Evolutionary conservation across 2,888 invertebrate species (phyloP).

Genomic region (Aspidapion aeneum): DNA sequence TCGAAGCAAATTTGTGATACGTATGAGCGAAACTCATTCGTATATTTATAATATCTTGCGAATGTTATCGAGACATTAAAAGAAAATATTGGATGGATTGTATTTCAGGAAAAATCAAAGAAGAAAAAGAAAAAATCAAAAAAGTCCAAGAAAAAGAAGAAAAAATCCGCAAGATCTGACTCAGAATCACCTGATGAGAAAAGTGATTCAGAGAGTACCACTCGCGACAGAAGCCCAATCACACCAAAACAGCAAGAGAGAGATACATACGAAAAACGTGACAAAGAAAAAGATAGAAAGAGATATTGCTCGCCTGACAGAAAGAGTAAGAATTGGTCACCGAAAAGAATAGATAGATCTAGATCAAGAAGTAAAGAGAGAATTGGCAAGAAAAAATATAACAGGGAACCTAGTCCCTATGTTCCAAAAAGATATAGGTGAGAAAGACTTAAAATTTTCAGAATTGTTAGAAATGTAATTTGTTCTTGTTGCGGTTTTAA

Average conservation of each 20-base stretch:
- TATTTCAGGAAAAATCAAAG: conserved; percentile 8
- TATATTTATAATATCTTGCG: too few species aligned
- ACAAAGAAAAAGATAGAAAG: neutral
- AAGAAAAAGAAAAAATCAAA: conserved; percentile 19
- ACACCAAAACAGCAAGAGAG: conserved; percentile 1
- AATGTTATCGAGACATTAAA: too few species aligned
- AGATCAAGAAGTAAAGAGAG: conserved; percentile 10
- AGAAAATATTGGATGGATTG: too few species aligned
- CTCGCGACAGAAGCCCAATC: neutral
- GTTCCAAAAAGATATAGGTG: conserved; percentile 23
- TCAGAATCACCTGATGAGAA: conserved; percentile 1
- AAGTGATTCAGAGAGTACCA: neutral
- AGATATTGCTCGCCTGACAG: neutral
- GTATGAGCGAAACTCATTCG: too few species aligned
- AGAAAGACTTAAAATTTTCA: too few species aligned
- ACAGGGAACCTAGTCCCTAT: conserved; percentile 17
- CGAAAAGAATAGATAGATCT: conserved; percentile 14
- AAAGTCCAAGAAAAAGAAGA: conserved; percentile 14
- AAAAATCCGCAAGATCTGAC: conserved; percentile 1
- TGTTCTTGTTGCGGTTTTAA: too few species aligned
- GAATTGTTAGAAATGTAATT: too few species aligned
- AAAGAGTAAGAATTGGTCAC: neutral
- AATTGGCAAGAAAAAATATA: conserved; percentile 7
- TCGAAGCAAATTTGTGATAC: too few species aligned
- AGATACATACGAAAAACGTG: neutral